Base-by-base conservation (phyloP, 2,113 vertebrate genomes). In the Nyctereutes procyonoides region DNA sequence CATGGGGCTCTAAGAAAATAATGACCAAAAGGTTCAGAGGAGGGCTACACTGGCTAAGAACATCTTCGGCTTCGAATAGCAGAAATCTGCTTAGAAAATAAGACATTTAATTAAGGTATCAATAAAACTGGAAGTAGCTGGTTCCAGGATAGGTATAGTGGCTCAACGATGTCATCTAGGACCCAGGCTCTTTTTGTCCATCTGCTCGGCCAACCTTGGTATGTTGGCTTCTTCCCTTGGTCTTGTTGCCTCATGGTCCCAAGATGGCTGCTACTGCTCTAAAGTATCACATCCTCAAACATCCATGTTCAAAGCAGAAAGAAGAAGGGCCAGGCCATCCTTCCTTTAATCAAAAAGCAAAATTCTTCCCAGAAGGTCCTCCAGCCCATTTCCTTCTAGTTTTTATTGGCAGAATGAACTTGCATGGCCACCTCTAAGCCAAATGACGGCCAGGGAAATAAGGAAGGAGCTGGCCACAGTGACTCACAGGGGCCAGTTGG, bases 81-180 rank as follows among this genome's bases (percentile, higher is more conserved):
- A 86, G 83, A 95, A 69, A 53, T 63, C n/a, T 74, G 73, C 51
- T 69, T 56, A 69, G 58, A 85, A 88, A 94, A 62, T 43, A 65
- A 85, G 63, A 48, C 5, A 17, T 51, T 3, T 43, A n/a, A 32
- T 24, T n/a, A 22, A 13, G 3, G 22, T 0, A 32, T 65, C 62
- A 32, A 0, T 20, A 9, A 84, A 17, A 43, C 43, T 58, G 67
- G 51, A 74, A 69, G 77, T 30, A 16, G 20, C 3, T 38, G 55
- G 28, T 79, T 93, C 87, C 55, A 73, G 93, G 69, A 53, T 7
- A 93, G 60, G 60, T 26, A 43, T 22, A 51, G 71, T 53, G 77
- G 90, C 89, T 96, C 69, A 63, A 16, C 0, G 0, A 9, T 19
- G 20, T 58, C 82, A 81, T 38, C 35, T 12, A 85, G n/a, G 55